phyloP scores from a whole-genome alignment of 2,888 invertebrate genomes.

The Lasioglossum morio region DNA sequence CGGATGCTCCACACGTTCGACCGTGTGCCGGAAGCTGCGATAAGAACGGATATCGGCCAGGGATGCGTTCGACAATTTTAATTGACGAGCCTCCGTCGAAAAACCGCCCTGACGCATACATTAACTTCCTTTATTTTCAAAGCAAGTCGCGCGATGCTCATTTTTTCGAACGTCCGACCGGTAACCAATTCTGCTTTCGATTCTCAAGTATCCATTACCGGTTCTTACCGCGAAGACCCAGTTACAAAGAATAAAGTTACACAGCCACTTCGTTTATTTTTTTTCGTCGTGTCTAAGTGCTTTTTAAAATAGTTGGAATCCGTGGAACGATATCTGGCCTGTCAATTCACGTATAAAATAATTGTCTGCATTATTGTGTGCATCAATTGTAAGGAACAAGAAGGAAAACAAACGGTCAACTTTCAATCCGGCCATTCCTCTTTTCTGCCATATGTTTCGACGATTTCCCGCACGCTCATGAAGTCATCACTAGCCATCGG shows the following conservation, averaged over 20 bases:
- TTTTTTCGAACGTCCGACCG: not conserved
- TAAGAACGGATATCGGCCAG: slow-evolving; percentile 31
- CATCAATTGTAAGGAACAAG: not conserved
- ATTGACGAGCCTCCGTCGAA: slow-evolving; percentile 47
- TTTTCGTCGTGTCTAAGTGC: too few species aligned
- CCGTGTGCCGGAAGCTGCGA: slow-evolving; percentile 37
- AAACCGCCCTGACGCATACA: slow-evolving; percentile 19
- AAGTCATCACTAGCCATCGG: not conserved
- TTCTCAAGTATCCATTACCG: not conserved
- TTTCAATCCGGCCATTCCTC: not conserved
- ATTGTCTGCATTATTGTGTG: not conserved
- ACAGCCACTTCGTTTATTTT: not conserved
- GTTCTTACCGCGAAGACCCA: not conserved
- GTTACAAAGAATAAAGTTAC: not conserved
- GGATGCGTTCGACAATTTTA: slow-evolving; percentile 56
- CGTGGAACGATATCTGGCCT: too few species aligned
- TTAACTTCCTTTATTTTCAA: not conserved
- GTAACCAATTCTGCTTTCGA: not conserved
- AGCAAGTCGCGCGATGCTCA: not conserved
- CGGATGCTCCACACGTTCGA: slow-evolving; percentile 45
- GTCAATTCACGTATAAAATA: too few species aligned
- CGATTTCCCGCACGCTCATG: not conserved
- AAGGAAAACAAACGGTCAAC: too few species aligned
- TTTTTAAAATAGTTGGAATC: too few species aligned
- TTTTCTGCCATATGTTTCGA: not conserved